phyloP scores from a whole-genome alignment of 2,888 invertebrate species.

The Byasa hedistus region DNA sequence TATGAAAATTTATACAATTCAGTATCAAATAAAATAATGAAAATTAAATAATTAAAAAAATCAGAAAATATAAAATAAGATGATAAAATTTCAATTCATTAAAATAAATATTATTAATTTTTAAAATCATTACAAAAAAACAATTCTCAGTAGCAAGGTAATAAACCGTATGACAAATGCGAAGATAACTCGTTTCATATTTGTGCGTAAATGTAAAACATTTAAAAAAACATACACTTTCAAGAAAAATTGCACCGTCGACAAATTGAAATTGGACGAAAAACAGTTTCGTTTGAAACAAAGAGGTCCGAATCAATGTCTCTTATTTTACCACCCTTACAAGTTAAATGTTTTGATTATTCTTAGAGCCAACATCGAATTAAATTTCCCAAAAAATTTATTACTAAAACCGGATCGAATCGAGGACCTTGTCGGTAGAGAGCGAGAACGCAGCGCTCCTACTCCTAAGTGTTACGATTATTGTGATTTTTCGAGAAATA shows the following conservation, averaged over 20 bases:
- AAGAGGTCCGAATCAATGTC: no score
- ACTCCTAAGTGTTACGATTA: no score
- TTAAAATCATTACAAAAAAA: slow-evolving; percentile 57
- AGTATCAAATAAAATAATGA: slow-evolving; percentile 43
- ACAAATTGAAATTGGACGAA: background rate
- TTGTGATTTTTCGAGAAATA: no score
- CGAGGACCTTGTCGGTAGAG: background rate
- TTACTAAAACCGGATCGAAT: no score
- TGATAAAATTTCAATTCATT: slow-evolving; percentile 31
- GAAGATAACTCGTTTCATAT: slow-evolving; percentile 46
- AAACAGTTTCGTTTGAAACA: background rate
- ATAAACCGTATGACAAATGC: slow-evolving; percentile 60
- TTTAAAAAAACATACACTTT: background rate
- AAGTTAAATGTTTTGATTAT: background rate
- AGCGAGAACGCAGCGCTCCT: background rate
- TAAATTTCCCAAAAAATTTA: no score
- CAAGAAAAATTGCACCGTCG: background rate
- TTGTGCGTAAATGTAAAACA: slow-evolving; percentile 40
- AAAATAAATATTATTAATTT: slow-evolving; percentile 48
- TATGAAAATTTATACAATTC: slow-evolving; percentile 44
- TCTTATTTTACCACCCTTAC: background rate
- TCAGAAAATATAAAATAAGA: slow-evolving; percentile 46
- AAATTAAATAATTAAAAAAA: slow-evolving; percentile 51
- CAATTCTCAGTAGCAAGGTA: slow-evolving; percentile 76
- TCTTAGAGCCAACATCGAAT: background rate